A percentile compares a stretch with the other conserved stretches of the same genome.
phyloP scores from a whole-genome alignment of 2,797 vertebrate genomes.

The Denticeps clupeoides region DNA sequence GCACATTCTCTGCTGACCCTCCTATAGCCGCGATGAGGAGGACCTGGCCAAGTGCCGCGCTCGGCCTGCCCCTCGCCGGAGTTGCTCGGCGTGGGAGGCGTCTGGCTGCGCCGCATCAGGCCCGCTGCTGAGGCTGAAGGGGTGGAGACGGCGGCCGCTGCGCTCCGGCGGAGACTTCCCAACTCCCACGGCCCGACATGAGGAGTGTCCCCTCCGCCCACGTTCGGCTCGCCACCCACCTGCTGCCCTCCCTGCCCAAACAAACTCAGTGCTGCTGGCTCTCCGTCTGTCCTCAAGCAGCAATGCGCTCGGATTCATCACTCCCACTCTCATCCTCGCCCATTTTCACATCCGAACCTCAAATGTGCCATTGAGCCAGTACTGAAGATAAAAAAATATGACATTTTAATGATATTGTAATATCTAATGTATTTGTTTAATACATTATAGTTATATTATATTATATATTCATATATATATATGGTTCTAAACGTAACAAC shows the following conservation, averaged over 20 bases:
- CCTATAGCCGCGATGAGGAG: too few relatives aligned
- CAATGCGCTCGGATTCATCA: too few relatives aligned
- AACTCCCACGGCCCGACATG: conserved; percentile 34
- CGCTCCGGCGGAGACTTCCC: conserved; percentile 42
- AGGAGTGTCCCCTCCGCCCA: conserved; percentile 36
- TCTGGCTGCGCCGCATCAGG: conserved; percentile 56
- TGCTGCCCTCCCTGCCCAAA: conserved; percentile 17
- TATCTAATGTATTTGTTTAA: too few relatives aligned
- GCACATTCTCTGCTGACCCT: too few relatives aligned
- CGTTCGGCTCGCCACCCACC: conserved; percentile 24
- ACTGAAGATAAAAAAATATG: too few relatives aligned
- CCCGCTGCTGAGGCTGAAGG: conserved; percentile 14
- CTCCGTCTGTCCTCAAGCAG: conserved; percentile 10
- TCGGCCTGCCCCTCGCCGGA: too few relatives aligned
- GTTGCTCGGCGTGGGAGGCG: conserved; percentile 52
- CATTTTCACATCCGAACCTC: too few relatives aligned
- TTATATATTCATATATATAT: too few relatives aligned
- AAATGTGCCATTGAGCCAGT: too few relatives aligned
- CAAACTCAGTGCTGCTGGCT: conserved; percentile 10
- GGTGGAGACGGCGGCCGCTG: conserved; percentile 23
- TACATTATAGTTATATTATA: too few relatives aligned
- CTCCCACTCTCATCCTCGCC: background rate
- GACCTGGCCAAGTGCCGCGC: conserved; percentile 24
- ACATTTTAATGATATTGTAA: too few relatives aligned
- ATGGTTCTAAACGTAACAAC: too few relatives aligned